Conservation (phyloP, 2,113 vertebrate species). For the Cygnus buccinator region DNA sequence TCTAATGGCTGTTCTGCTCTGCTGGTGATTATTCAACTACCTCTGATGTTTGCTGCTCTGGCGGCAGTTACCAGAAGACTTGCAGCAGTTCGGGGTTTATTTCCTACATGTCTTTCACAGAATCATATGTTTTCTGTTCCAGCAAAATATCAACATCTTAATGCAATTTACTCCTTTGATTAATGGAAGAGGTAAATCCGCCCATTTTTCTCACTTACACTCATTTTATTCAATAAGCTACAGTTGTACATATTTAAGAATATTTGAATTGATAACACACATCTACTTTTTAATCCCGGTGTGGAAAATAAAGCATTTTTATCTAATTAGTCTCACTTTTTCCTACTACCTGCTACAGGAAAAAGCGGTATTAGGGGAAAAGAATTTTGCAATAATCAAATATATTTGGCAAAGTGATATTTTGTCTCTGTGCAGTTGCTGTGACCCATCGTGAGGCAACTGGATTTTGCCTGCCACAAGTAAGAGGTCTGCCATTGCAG, state of each 20-base stretch:
- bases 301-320: conserved; percentile 47
- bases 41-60: not conserved
- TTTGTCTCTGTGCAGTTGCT: conserved; percentile 2
- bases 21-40: conserved; percentile 60
- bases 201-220: conserved; percentile 28
- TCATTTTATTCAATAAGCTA: conserved; percentile 49
- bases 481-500: not conserved
- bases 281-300: conserved; percentile 31
- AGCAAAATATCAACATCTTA: conserved; percentile 53
- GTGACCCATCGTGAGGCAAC: conserved; percentile 25
- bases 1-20: conserved; percentile 55
- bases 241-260: conserved; percentile 35
- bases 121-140: conserved; percentile 35
- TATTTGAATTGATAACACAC: conserved; percentile 58
- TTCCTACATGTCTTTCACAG: conserved; percentile 20
- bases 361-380: conserved; percentile 35
- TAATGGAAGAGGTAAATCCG: conserved; percentile 54
- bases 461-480: conserved; percentile 13
- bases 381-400: conserved; percentile 30
- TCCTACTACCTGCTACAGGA: conserved; percentile 35
- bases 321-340: conserved; percentile 34
- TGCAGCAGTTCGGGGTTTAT: not conserved
- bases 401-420: conserved; percentile 9
- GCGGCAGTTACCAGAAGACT: not conserved
- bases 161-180: conserved; percentile 61